Evolutionary conservation across 2,113 vertebrate genomes (phyloP).

Genomic region (Hippocampus zosterae): DNA sequence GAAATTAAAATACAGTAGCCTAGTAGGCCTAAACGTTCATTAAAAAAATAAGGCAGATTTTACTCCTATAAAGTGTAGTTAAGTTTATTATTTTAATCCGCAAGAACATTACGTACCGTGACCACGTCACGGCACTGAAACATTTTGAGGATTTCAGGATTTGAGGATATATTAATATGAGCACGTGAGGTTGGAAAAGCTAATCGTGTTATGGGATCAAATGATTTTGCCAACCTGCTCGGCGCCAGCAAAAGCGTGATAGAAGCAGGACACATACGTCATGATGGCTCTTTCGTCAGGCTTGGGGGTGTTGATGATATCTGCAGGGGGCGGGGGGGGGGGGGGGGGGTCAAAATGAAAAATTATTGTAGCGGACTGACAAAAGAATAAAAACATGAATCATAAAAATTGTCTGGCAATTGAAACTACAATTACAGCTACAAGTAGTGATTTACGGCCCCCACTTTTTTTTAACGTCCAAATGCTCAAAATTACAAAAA

Average conservation of each 20-base stretch:
- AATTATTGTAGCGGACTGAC: background rate
- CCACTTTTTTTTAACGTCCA: too few relatives aligned
- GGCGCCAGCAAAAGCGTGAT: conserved; percentile 97
- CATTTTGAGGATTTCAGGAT: background rate
- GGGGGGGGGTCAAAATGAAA: background rate
- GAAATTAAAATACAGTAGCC: too few relatives aligned
- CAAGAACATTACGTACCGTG: too few relatives aligned
- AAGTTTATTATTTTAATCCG: too few relatives aligned
- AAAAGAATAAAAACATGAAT: background rate
- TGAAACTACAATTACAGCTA: background rate
- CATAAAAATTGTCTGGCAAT: background rate
- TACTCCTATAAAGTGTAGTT: too few relatives aligned
- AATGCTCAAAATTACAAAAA: background rate
- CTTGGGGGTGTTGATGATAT: conserved; percentile 98
- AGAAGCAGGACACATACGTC: conserved; percentile 99
- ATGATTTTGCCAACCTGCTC: conserved; percentile 82
- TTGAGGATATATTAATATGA: background rate
- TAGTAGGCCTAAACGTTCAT: too few relatives aligned
- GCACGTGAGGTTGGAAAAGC: background rate
- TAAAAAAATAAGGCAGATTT: too few relatives aligned
- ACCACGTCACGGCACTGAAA: too few relatives aligned
- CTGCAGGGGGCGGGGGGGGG: conserved; percentile 53
- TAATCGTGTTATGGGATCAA: background rate
- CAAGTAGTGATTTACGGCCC: background rate
- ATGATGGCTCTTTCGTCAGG: conserved; percentile 98